Base-by-base conservation (phyloP, 2,797 vertebrate species). In the Thamnophis elegans region DNA sequence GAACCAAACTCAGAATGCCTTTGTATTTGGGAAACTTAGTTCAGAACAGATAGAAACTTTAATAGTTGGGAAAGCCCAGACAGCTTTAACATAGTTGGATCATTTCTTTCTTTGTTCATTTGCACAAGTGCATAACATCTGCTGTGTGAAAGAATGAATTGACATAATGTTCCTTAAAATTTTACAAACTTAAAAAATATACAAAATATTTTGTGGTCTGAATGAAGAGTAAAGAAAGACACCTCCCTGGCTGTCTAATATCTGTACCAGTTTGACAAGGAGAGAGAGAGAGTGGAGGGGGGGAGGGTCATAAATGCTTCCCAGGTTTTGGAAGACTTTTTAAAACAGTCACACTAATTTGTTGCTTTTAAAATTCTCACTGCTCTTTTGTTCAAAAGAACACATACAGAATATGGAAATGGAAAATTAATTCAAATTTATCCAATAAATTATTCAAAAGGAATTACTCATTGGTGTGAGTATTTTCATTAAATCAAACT, bases 391-490 rank as follows among this genome's bases (percentile, higher is more conserved):
- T 26, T 58, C 85, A n/a, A 60, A 87, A 51, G 88, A 92, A 58
- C 73, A 91, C 59, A 91, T 85, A 89, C 95, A 92, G 54, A 89
- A 93, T 92, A 94, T 95, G 87, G 93, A 93, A 95, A 94, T n/a
- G 90, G 25, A 42, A 18, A 94, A 93, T 87, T 25, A 51, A 92
- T 88, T 87, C 94, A 95, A 95, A 95, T 89, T 92, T 47, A 92
- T 95, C 85, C 94, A 89, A 94, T 94, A 94, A 95, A 94, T 96
- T 94, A 95, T 94, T 95, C 92, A 94, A 92, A 86, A 94, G 90
- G 90, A 95, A 94, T 96, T 95, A 93, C 60, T 93, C 88, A 42
- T 94, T 82, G 86, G 92, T 88, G 91, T 82, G 90, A 90, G 54
- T 55, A 92, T 91, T 95, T 94, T 89, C 88, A 94, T 94, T 92